phyloP scores from a whole-genome alignment of 92 coral and sea anemone genomes.

The Desmophyllum pertusum region DNA sequence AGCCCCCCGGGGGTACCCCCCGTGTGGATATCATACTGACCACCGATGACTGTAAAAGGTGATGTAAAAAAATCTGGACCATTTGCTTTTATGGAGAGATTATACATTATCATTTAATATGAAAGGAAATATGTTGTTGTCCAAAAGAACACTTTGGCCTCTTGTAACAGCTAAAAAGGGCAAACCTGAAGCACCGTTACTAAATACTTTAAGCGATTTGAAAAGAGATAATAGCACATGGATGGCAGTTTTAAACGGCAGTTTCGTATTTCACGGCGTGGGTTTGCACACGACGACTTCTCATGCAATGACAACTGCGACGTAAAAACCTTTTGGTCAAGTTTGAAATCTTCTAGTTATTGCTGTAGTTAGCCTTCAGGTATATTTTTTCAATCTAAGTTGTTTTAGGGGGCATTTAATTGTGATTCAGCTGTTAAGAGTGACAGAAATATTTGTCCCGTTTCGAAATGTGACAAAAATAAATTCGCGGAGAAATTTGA shows the following conservation, averaged over 20 bases:
- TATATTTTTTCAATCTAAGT: not conserved
- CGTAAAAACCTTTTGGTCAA: not conserved
- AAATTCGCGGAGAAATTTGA: not conserved
- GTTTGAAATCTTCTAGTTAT: not conserved
- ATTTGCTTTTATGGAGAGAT: not conserved
- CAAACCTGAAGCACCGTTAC: not conserved
- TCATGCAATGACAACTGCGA: not conserved
- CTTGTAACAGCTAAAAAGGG: too few relatives aligned
- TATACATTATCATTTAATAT: too few relatives aligned
- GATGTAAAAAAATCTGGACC: not conserved
- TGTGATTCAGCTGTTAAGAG: not conserved
- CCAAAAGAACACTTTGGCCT: not conserved
- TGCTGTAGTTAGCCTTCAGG: not conserved
- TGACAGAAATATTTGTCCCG: not conserved
- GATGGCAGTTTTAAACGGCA: not conserved
- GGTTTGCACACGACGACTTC: not conserved
- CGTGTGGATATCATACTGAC: too few relatives aligned
- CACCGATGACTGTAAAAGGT: too few relatives aligned
- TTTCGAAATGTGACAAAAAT: conserved; percentile 22
- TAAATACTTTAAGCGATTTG: not conserved
- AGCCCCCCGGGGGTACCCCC: too few relatives aligned
- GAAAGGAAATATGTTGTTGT: too few relatives aligned
- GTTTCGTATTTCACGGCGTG: conserved; percentile 4
- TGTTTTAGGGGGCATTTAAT: not conserved
- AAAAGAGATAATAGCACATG: not conserved